phyloP scores from a whole-genome alignment of 2,797 vertebrate species.

The Lepilemur ruficaudatus region DNA sequence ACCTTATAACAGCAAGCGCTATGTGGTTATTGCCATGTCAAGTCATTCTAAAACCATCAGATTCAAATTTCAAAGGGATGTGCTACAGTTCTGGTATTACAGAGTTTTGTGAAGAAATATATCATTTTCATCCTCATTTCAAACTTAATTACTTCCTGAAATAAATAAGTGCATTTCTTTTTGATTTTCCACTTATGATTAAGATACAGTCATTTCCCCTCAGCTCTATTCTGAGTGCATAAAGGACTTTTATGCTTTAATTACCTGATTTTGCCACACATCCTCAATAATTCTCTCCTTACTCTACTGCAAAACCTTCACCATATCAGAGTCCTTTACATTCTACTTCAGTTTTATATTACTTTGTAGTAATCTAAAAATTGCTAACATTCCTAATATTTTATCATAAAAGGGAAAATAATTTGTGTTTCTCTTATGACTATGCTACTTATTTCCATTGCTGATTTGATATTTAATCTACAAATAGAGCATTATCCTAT shows the following conservation, averaged over 20 bases:
- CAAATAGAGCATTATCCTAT: not conserved
- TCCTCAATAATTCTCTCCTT: not conserved
- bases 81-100: not conserved
- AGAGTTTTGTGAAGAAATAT: not conserved
- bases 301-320: not conserved
- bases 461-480: not conserved
- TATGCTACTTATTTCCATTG: not conserved
- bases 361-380: not conserved
- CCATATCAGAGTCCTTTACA: not conserved
- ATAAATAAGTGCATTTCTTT: not conserved
- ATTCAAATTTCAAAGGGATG: not conserved
- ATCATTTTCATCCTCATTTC: not conserved
- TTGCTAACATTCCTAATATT: not conserved
- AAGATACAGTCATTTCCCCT: not conserved
- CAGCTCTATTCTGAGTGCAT: not conserved
- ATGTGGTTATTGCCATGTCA: not conserved
- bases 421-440: not conserved
- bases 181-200: not conserved
- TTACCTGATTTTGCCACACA: not conserved
- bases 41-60: not conserved
- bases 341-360: not conserved
- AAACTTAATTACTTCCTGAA: not conserved
- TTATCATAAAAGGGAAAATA: conserved; percentile 18
- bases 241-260: not conserved
- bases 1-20: not conserved